phyloP scores from a whole-genome alignment of 2,797 vertebrate genomes.

The Dicrostonyx torquatus region DNA sequence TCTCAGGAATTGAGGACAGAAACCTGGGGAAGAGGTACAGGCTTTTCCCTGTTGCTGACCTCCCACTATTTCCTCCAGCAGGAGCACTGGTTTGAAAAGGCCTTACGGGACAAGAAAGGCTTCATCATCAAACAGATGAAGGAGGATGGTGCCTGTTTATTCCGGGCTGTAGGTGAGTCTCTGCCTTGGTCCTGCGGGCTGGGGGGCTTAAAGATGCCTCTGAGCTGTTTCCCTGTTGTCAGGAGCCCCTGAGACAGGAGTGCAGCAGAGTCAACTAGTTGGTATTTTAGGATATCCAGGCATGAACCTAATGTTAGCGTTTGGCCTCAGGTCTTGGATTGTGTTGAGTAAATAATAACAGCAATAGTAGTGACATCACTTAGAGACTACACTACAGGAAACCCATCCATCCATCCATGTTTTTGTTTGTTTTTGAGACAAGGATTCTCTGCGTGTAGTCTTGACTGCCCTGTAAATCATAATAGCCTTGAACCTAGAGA shows the following conservation, averaged over 20 bases:
- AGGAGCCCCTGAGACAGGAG: slow-evolving; percentile 9
- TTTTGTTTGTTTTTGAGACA: background rate
- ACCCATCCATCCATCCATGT: background rate
- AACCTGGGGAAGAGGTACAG: slow-evolving; percentile 41
- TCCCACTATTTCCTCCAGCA: slow-evolving; percentile 86
- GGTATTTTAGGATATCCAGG: slow-evolving; percentile 35
- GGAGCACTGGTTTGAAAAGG: slow-evolving; percentile 96
- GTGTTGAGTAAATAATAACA: slow-evolving; percentile 12
- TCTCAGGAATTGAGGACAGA: slow-evolving; percentile 21
- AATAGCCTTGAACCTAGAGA: too few species aligned
- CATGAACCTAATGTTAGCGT: slow-evolving; percentile 22
- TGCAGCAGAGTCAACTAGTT: slow-evolving; percentile 27
- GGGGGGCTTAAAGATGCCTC: slow-evolving; percentile 34
- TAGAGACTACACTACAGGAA: slow-evolving; percentile 13
- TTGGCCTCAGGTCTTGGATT: slow-evolving; percentile 1
- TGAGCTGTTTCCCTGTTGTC: slow-evolving; percentile 38
- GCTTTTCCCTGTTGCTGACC: slow-evolving; percentile 75
- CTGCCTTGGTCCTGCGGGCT: slow-evolving; percentile 57
- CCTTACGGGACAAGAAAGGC: slow-evolving; percentile 94
- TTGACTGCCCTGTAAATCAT: background rate
- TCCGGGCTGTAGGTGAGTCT: slow-evolving; percentile 94
- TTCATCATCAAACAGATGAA: slow-evolving; percentile 98
- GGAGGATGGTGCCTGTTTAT: slow-evolving; percentile 95
- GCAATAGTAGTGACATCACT: background rate
- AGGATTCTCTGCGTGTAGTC: background rate